Evolutionary conservation across 2,888 invertebrate species (phyloP), one percentile per base, ranked within the genome.

Genomic region (Harpalus rubripes): DNA sequence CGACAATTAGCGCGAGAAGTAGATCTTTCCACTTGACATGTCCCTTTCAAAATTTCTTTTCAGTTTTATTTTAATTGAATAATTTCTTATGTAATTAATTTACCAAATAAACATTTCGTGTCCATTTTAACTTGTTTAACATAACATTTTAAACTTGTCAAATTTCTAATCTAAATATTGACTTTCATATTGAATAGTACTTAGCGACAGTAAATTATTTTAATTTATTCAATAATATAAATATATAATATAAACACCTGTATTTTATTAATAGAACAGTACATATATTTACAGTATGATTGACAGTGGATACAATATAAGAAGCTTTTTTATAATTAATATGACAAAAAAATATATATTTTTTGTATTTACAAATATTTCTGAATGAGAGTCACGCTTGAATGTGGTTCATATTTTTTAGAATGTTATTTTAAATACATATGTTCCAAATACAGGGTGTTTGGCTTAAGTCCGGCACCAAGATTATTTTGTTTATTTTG

Each of bases 1-100:
- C 26, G 8, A 63, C 63, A 63, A 63, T 63, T 63, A 63, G 63
- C 63, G 12, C 1, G 3, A 59, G 56, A 6, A 59, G 10, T 18
- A 59, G 16, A 59, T 18, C 6, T 59, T 59, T 59, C 15, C 10
- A 63, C 12, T 12, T 63, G 63, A 10, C 63, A 63, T 22, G 22
- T 63, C 5, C 63, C 0, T 63, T 8, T 63, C 63, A 63, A 63
- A 63, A 63, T 63, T 18, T 22, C 10, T 63, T 22, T 63, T 63
- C 32, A 5, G 5, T 32, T 32, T 32, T 32, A 32, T 63, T 61
- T 7, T 18, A 52, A 52, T 52, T 52, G 44, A 12, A 12, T 52
- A 52, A 52, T 52, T 10, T 52, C 44, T 52, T 52, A 52, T 52
- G 6, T 52, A 52, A 32, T 32, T 32, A 52, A 52, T 8, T 52